Conservation (phyloP, 2,888 invertebrate genomes). For the Tenthredo livida region DNA sequence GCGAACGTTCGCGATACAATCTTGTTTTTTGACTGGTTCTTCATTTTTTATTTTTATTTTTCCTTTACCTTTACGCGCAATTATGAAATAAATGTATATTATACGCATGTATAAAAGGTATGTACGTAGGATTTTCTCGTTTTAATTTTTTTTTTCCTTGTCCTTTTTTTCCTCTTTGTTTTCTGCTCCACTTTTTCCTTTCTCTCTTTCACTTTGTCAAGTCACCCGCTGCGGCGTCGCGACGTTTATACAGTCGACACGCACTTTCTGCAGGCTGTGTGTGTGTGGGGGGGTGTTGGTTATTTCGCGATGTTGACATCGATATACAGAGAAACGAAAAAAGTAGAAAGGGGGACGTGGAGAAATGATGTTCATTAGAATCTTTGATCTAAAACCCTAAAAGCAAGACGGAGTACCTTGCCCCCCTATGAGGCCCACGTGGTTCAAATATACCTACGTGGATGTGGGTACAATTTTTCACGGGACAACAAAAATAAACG, state of each 20-base stretch:
- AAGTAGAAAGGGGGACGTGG: background rate
- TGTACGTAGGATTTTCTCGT: no score
- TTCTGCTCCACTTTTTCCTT: background rate
- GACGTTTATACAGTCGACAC: conserved; percentile 26
- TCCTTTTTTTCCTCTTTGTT: background rate
- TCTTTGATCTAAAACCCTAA: conserved; percentile 10
- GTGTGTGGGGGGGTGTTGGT: background rate
- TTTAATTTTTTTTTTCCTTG: background rate
- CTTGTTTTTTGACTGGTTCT: background rate
- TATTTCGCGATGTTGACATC: conserved; percentile 10
- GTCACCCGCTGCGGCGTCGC: conserved; percentile 14
- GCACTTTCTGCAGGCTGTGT: background rate
- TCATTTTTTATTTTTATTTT: background rate
- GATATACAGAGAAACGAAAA: background rate
- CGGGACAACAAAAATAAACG: background rate
- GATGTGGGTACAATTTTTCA: background rate
- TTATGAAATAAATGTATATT: background rate
- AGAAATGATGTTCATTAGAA: conserved; percentile 32
- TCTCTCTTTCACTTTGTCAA: conserved; percentile 12
- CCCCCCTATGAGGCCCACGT: no score
- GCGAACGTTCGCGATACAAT: background rate
- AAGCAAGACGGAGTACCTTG: conserved; percentile 11
- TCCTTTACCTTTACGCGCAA: background rate
- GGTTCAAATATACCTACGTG: background rate
- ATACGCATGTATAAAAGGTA: no score